Evolutionary conservation across 30 jellyfish, hydroid and myxozoan genomes (phyloP).

Genomic region (Turritopsis rubra): DNA sequence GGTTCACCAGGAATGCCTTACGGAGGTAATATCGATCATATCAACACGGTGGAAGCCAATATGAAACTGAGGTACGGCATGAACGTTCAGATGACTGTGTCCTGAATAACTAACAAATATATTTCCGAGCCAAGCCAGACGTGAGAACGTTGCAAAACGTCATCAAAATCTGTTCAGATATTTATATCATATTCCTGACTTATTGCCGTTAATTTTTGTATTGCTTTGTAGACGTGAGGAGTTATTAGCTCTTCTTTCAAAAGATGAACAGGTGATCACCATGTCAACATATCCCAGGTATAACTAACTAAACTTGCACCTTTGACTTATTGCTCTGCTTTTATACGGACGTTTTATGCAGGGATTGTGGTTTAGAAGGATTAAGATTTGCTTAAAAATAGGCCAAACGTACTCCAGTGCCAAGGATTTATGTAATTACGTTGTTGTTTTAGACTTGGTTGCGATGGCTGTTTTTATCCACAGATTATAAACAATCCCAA

Average conservation of each 20-base stretch:
- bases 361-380: too few species aligned
- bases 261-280: conserved; percentile 20
- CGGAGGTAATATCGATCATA: conserved; percentile 92
- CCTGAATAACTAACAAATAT: too few species aligned
- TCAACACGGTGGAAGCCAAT: conserved; percentile 89
- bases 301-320: background rate
- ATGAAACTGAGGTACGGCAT: conserved; percentile 71
- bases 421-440: background rate
- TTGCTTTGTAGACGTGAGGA: conserved; percentile 50
- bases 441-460: conserved; percentile 49
- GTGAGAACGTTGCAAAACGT: too few species aligned
- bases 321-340: too few species aligned
- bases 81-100: too few species aligned
- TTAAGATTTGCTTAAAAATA: too few species aligned
- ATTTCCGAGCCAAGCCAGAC: too few species aligned
- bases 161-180: too few species aligned
- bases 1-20: conserved; percentile 97
- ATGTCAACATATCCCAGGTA: conserved; percentile 73
- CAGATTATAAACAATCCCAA: conserved; percentile 35
- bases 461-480: conserved; percentile 69
- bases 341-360: too few species aligned
- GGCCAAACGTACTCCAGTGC: too few species aligned
- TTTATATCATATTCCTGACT: too few species aligned
- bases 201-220: background rate
- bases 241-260: conserved; percentile 29